A percentile compares a stretch with the other conserved stretches of the same genome.
phyloP scores from a whole-genome alignment of 2,113 vertebrate genomes.

The Macrotis lagotis region DNA sequence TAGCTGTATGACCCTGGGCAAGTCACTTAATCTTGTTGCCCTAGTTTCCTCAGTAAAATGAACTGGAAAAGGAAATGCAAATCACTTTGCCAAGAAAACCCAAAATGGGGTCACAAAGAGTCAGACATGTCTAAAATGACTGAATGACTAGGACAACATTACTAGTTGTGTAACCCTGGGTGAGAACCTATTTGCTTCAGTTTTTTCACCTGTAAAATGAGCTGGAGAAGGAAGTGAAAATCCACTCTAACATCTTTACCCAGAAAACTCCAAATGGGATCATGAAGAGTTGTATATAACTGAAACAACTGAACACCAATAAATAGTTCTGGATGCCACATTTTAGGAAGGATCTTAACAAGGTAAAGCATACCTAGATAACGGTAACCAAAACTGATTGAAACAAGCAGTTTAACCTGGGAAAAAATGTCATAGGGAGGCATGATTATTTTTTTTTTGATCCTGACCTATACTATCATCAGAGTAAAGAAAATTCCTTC shows the following conservation, averaged over 20 bases:
- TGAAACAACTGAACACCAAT: too few species aligned
- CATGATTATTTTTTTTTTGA: neutral
- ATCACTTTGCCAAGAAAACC: neutral
- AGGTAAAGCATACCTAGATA: neutral
- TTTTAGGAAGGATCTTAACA: neutral
- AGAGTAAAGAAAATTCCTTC: neutral
- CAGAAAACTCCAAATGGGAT: too few species aligned
- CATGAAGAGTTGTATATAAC: too few species aligned
- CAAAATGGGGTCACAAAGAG: neutral
- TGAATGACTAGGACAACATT: neutral
- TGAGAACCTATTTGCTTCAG: too few species aligned
- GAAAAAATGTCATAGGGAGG: neutral
- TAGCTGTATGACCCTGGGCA: neutral
- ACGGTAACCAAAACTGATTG: neutral
- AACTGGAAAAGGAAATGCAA: neutral
- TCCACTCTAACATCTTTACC: too few species aligned
- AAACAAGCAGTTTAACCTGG: neutral
- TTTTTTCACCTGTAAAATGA: too few species aligned
- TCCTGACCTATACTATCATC: neutral
- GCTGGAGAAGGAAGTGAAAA: too few species aligned
- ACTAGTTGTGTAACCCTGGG: too few species aligned
- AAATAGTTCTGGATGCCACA: neutral
- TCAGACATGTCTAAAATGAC: neutral
- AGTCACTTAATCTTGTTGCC: neutral
- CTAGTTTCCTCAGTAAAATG: neutral